phyloP scores from a whole-genome alignment of 2,797 vertebrate genomes.

The Epinephelus malabaricus region DNA sequence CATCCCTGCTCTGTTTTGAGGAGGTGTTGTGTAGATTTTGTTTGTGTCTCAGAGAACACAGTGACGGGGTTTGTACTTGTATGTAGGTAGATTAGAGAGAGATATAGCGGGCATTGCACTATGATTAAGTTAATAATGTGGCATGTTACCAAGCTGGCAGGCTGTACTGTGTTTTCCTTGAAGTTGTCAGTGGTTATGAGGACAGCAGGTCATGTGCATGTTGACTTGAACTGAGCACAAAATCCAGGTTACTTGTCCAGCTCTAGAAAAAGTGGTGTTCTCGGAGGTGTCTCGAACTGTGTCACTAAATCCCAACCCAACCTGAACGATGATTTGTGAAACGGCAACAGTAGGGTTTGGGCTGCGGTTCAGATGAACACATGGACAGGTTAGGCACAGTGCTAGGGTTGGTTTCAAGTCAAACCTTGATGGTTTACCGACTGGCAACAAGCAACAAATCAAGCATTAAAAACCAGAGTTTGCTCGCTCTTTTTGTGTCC shows the following conservation, averaged over 20 bases:
- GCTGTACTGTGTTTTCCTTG: conserved; percentile 29
- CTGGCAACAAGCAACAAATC: conserved; percentile 33
- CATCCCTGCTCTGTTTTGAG: conserved; percentile 43
- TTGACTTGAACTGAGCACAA: conserved; percentile 59
- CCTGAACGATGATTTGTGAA: background rate
- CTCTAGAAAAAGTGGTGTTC: conserved; percentile 13
- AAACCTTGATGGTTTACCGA: conserved; percentile 21
- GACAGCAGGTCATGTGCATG: conserved; percentile 46
- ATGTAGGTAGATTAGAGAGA: conserved; percentile 60
- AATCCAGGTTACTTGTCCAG: conserved; percentile 43
- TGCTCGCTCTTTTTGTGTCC: conserved; percentile 28
- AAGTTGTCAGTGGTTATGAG: conserved; percentile 34
- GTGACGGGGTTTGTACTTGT: conserved; percentile 53
- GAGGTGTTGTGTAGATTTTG: conserved; percentile 27
- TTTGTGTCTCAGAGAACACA: conserved; percentile 45
- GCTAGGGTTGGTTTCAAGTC: conserved; percentile 27
- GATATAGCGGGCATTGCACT: conserved; percentile 76
- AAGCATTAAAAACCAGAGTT: conserved; percentile 36
- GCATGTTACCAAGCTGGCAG: conserved; percentile 5
- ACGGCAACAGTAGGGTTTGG: background rate
- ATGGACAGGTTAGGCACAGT: conserved; percentile 13
- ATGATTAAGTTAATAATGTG: conserved; percentile 57
- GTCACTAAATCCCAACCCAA: background rate
- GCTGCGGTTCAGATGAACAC: conserved; percentile 7
- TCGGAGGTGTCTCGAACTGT: conserved; percentile 19